Evolutionary conservation across 2,113 vertebrate genomes (phyloP).

Genomic region (Nyctibius bracteatus): DNA sequence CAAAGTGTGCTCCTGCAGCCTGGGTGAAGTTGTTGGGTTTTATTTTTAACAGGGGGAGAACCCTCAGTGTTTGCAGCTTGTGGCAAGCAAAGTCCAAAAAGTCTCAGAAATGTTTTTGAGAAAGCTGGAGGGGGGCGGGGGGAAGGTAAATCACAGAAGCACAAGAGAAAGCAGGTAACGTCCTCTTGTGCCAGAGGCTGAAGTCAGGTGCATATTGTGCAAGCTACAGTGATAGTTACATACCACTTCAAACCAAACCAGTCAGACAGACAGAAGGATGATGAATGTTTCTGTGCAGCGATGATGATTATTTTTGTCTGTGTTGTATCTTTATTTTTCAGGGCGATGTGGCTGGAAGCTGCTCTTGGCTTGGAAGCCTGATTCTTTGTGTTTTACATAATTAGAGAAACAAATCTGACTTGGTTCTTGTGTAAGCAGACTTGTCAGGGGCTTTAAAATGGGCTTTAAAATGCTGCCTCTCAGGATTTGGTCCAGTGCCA

Average conservation of each 20-base stretch:
- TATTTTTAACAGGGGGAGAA: not conserved
- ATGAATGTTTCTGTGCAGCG: rapidly evolving
- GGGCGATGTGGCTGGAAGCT: not conserved
- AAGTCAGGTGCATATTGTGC: not conserved
- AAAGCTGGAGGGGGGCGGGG: no score
- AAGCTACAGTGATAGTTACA: not conserved
- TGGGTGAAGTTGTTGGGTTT: not conserved
- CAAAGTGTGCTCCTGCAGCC: not conserved
- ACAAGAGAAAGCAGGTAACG: not conserved
- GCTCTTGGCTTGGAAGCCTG: not conserved
- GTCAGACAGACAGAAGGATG: no score
- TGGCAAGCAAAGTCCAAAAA: not conserved
- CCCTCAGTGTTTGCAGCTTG: not conserved
- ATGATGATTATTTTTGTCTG: not conserved
- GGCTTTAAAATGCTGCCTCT: no score
- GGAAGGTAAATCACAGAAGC: not conserved
- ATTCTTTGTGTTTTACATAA: not conserved
- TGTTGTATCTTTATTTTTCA: not conserved
- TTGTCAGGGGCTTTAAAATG: not conserved
- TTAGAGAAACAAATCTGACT: not conserved
- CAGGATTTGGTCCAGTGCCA: not conserved
- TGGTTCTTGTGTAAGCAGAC: not conserved
- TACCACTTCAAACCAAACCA: not conserved
- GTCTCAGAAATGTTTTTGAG: not conserved
- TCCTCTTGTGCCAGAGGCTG: no score